phyloP scores from a whole-genome alignment of 2,888 invertebrate species.

The Panopea generosa region DNA sequence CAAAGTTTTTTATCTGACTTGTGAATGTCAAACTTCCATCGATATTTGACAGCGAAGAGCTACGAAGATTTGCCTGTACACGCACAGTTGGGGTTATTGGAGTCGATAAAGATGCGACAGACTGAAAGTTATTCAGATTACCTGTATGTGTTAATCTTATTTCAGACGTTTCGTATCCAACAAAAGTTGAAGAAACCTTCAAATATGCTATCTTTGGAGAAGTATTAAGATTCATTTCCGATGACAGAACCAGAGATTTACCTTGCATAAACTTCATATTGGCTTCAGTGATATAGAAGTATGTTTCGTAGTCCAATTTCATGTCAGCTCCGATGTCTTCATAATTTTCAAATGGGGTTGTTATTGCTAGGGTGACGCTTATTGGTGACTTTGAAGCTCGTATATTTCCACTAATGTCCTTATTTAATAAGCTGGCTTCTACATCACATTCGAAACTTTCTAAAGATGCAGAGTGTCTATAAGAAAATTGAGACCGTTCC shows the following conservation, averaged over 20 bases:
- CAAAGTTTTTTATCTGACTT: slow-evolving; percentile 48
- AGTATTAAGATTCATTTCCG: slow-evolving; percentile 23
- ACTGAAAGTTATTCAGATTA: slow-evolving; percentile 34
- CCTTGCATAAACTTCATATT: slow-evolving; percentile 40
- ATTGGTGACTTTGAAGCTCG: slow-evolving; percentile 35
- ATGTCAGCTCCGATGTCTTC: slow-evolving; percentile 39
- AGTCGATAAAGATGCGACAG: slow-evolving; percentile 18
- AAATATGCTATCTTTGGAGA: slow-evolving; percentile 14
- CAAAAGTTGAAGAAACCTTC: slow-evolving; percentile 40
- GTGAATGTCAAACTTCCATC: slow-evolving; percentile 30
- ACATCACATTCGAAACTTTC: slow-evolving; percentile 56
- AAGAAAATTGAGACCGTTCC: slow-evolving; percentile 29
- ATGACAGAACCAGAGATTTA: slow-evolving; percentile 36
- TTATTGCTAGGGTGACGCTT: slow-evolving; percentile 14
- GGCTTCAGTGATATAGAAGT: slow-evolving; percentile 24
- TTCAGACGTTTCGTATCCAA: slow-evolving; percentile 29
- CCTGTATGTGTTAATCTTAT: slow-evolving; percentile 29
- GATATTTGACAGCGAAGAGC: slow-evolving; percentile 15
- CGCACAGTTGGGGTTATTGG: slow-evolving; percentile 21
- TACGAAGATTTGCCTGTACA: slow-evolving; percentile 29
- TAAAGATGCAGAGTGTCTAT: slow-evolving; percentile 44
- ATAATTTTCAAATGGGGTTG: slow-evolving; percentile 42
- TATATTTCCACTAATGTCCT: slow-evolving; percentile 41
- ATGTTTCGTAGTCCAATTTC: slow-evolving; percentile 25
- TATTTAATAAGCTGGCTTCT: slow-evolving; percentile 31